Percentiles rank a stretch among this genome's conserved stretches.
These are phyloP conservation scores for roundworm (Caenorhabditis elegans) DNA, from an alignment of 1,140 invertebrate species.

Conservation along the genomic window WBcel235 BX284606.5:10409001-10409500, in stretches of 20 bases:
- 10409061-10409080: neutral
- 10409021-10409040: neutral
- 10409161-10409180: neutral
- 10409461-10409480: neutral
- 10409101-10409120: neutral
- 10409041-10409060: neutral
- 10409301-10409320: conserved; percentile 16
- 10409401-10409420: conserved; percentile 6
- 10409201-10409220: conserved; percentile 21
- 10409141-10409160: neutral
- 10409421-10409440: conserved; percentile 20
- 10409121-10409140: neutral
- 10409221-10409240: conserved; percentile 6
- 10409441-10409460: neutral
- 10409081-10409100: neutral
- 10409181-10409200: conserved; percentile 1
- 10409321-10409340: neutral
- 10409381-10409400: neutral
- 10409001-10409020: neutral
- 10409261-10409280: conserved; percentile 22
- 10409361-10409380: neutral
- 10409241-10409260: neutral
- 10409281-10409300: conserved; percentile 23
- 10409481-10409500: neutral
- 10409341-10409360: neutral